phyloP scores from a whole-genome alignment of 2,797 vertebrate genomes.

The Mionectes olivaceus region DNA sequence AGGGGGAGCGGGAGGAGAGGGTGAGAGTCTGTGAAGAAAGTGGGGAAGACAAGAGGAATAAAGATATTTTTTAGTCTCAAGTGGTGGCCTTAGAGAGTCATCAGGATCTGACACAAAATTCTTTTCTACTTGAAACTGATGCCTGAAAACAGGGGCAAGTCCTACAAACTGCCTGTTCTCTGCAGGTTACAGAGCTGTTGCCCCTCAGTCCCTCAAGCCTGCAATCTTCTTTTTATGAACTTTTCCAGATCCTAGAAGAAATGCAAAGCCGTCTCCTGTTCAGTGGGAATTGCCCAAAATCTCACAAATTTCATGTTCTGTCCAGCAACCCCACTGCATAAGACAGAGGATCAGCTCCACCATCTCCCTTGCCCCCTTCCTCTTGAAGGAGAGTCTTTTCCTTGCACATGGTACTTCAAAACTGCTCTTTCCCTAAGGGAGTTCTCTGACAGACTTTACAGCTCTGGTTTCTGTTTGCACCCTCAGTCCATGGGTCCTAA shows the following conservation, averaged over 20 bases:
- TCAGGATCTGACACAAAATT: neutral
- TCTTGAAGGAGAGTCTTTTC: neutral
- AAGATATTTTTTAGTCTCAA: neutral
- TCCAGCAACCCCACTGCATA: rapidly evolving
- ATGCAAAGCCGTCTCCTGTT: neutral
- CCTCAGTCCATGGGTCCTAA: neutral
- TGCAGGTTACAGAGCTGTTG: neutral
- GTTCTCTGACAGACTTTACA: neutral
- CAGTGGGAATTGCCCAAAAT: neutral
- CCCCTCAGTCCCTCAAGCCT: neutral
- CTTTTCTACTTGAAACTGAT: neutral
- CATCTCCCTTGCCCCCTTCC: neutral
- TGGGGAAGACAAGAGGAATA: neutral
- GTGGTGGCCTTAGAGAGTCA: neutral
- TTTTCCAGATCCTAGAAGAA: neutral
- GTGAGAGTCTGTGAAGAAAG: neutral
- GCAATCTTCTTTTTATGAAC: neutral
- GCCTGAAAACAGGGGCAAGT: neutral
- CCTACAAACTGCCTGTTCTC: neutral
- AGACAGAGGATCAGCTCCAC: neutral
- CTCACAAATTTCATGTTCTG: neutral
- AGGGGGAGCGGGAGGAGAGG: neutral
- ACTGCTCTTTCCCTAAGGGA: neutral
- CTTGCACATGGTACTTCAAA: neutral
- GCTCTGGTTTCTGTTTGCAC: slow-evolving; percentile 19